These are phyloP conservation scores for Craniophora ligustri DNA, from an alignment of 2,888 invertebrate species.

Conservation along the genomic window DNA sequence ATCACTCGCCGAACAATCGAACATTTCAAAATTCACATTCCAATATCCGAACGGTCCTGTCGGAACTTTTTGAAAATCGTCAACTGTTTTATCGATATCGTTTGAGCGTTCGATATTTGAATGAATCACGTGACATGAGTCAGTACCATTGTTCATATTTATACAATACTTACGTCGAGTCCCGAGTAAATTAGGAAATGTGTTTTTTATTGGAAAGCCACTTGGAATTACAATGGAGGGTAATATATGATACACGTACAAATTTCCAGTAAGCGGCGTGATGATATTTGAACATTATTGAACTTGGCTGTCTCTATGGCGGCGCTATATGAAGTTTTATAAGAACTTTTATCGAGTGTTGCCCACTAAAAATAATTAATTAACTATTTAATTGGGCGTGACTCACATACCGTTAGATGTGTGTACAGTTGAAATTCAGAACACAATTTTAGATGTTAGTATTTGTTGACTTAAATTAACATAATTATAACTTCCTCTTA, in stretches of 20 bases:
- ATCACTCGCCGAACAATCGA: slow-evolving; percentile 13
- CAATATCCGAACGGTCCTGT: slow-evolving; percentile 15
- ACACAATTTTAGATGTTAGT: slow-evolving; percentile 27
- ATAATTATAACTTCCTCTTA: slow-evolving; percentile 58
- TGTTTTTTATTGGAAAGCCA: slow-evolving; percentile 85
- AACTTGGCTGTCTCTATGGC: slow-evolving; percentile 51
- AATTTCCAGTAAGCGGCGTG: slow-evolving; percentile 78
- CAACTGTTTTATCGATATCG: slow-evolving; percentile 53
- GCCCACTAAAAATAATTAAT: slow-evolving; percentile 44
- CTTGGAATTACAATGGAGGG: slow-evolving; percentile 81
- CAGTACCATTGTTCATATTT: slow-evolving; percentile 85
- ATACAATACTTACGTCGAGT: slow-evolving; percentile 74
- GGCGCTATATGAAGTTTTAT: slow-evolving; percentile 47
- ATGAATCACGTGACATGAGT: slow-evolving; percentile 85
- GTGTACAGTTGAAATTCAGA: slow-evolving; percentile 7
- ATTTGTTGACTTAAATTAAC: slow-evolving; percentile 54
- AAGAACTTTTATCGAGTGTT: slow-evolving; percentile 44
- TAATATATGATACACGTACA: slow-evolving; percentile 77
- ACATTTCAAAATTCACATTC: slow-evolving; percentile 26
- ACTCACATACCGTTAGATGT: neutral
- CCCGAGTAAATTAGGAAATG: slow-evolving; percentile 87
- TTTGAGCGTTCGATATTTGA: slow-evolving; percentile 73
- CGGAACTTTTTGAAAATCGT: slow-evolving; percentile 53
- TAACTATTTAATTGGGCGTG: slow-evolving; percentile 5
- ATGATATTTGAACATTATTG: slow-evolving; percentile 73